These are phyloP conservation scores for Polyploca ridens DNA, from an alignment of 2,888 invertebrate species.

Conservation along the genomic window DNA sequence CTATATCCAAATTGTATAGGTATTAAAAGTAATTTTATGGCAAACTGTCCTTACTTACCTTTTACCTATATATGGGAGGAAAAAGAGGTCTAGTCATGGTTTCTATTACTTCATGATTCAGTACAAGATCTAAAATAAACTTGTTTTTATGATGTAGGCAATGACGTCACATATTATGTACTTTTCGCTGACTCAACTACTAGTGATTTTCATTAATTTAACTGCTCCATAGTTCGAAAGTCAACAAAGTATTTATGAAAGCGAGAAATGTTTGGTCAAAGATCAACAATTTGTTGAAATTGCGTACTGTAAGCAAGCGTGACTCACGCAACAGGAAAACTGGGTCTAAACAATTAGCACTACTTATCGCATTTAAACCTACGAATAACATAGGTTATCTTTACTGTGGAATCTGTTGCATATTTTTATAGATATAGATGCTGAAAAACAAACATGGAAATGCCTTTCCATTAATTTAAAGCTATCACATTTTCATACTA, in stretches of 20 bases:
- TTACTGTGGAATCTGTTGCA: too few relatives aligned
- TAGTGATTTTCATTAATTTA: too few relatives aligned
- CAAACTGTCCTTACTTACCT: neutral
- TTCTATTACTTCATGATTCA: neutral
- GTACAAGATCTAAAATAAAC: neutral
- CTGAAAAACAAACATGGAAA: too few relatives aligned
- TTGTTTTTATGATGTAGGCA: neutral
- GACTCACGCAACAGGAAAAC: neutral
- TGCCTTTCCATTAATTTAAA: too few relatives aligned
- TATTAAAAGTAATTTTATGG: neutral
- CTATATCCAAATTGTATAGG: neutral
- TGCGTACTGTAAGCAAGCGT: neutral
- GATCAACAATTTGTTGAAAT: neutral
- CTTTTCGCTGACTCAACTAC: too few relatives aligned
- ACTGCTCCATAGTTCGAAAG: neutral
- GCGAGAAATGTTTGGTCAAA: conserved; percentile 2
- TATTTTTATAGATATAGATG: too few relatives aligned
- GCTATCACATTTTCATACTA: too few relatives aligned
- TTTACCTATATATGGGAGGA: neutral
- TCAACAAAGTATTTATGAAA: neutral
- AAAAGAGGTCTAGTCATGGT: neutral
- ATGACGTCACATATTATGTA: too few relatives aligned
- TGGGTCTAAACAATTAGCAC: neutral
- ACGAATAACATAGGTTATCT: too few relatives aligned
- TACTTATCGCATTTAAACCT: neutral